Evolutionary conservation across 2,888 invertebrate species (phyloP).

Genomic region (Lasioglossum oenotherae): DNA sequence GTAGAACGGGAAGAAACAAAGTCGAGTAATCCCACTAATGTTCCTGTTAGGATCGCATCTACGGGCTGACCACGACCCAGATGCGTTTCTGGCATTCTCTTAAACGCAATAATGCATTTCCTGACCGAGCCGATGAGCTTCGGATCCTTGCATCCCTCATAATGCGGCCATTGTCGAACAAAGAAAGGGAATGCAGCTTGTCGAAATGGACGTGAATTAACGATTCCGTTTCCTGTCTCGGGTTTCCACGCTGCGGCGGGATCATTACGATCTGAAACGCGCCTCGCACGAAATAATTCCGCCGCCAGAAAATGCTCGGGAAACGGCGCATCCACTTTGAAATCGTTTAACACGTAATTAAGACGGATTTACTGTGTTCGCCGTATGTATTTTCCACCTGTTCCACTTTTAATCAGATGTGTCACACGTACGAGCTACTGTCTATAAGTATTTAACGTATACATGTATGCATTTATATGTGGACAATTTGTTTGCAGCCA

Average conservation of each 20-base stretch:
- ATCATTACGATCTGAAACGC: conserved; percentile 37
- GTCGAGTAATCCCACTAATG: conserved; percentile 71
- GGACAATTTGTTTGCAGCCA: neutral
- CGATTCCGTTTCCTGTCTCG: conserved; percentile 28
- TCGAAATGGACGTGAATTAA: conserved; percentile 53
- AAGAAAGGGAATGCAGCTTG: conserved; percentile 50
- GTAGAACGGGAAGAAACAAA: conserved; percentile 61
- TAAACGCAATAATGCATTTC: conserved; percentile 67
- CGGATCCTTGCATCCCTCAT: conserved; percentile 54
- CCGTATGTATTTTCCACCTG: neutral
- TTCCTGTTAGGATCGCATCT: conserved; percentile 60
- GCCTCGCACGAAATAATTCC: neutral
- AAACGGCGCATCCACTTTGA: neutral
- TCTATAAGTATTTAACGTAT: no score
- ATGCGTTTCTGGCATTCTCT: conserved; percentile 66
- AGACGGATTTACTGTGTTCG: neutral
- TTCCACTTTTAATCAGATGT: neutral
- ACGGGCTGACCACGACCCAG: conserved; percentile 54
- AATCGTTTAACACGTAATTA: neutral
- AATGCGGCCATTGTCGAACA: conserved; percentile 54
- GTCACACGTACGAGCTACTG: no score
- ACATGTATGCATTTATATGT: no score
- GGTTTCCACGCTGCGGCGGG: neutral
- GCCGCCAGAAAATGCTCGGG: neutral
- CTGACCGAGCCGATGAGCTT: conserved; percentile 39